Conservation (phyloP, 92 coral and sea anemone species). For the Epizoanthus stellaris region DNA sequence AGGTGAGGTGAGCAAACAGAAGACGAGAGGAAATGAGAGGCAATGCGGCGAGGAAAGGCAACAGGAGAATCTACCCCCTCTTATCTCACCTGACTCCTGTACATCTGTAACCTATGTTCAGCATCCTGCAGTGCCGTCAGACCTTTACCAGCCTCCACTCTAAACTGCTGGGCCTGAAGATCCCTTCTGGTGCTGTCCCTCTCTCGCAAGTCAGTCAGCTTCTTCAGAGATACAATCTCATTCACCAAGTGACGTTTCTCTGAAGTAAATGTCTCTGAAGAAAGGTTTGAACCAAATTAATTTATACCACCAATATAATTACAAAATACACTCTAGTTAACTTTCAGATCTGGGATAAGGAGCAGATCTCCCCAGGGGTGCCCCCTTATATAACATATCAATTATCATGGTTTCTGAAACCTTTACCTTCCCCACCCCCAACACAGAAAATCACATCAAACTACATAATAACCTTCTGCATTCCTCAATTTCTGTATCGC, state of each 20-base stretch:
- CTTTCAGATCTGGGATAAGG: too few relatives aligned
- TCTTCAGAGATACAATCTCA: constrained; percentile 94
- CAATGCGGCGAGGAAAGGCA: too few relatives aligned
- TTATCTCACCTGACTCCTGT: constrained; percentile 76
- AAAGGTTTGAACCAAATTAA: too few relatives aligned
- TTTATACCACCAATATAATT: too few relatives aligned
- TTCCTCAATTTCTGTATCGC: constrained; percentile 82
- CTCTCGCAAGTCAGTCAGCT: constrained; percentile 75
- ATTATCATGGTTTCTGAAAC: too few relatives aligned
- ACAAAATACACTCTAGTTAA: too few relatives aligned
- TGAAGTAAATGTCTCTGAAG: constrained; percentile 82
- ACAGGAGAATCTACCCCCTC: not conserved
- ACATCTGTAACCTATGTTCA: constrained; percentile 81
- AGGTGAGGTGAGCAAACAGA: too few relatives aligned
- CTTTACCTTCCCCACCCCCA: too few relatives aligned
- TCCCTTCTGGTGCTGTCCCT: constrained; percentile 91
- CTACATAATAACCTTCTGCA: constrained; percentile 73
- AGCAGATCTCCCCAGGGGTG: too few relatives aligned
- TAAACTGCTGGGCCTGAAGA: constrained; percentile 89
- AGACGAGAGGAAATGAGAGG: too few relatives aligned
- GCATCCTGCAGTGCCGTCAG: constrained; percentile 90
- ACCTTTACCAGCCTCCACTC: constrained; percentile 89
- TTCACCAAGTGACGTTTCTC: constrained; percentile 96
- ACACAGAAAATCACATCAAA: too few relatives aligned
- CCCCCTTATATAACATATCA: too few relatives aligned